Percentiles rank a stretch among this genome's conserved stretches.
Conservation (phyloP, 2,797 vertebrate species). For the Melanotaenia trifasciata region DNA sequence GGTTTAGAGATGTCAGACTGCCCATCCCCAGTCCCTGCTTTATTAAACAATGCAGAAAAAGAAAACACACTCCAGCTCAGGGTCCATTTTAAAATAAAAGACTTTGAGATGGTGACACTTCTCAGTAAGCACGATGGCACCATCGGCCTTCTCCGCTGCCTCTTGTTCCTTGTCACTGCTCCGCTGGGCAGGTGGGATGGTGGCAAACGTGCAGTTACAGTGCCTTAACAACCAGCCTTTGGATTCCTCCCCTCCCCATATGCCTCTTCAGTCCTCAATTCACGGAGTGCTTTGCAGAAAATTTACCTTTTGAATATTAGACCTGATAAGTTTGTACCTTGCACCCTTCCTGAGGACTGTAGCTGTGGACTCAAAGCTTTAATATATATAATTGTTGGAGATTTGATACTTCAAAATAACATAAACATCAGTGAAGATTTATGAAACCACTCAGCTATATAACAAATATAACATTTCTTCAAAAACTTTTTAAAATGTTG, state of each 20-base stretch:
- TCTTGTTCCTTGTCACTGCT: constrained; percentile 20
- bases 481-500: too few species aligned
- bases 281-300: constrained; percentile 28
- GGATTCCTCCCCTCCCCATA: constrained; percentile 15
- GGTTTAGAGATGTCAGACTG: constrained; percentile 44
- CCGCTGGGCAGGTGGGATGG: constrained; percentile 15
- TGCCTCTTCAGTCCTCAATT: constrained; percentile 6
- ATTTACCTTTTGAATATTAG: constrained; percentile 5
- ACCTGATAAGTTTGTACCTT: constrained; percentile 7
- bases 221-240: constrained; percentile 68
- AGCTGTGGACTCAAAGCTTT: background rate
- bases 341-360: background rate
- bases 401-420: background rate
- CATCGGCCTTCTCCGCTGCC: constrained; percentile 36
- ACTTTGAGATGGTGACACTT: constrained; percentile 57
- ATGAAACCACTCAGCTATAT: background rate
- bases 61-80: constrained; percentile 62
- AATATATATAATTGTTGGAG: background rate
- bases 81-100: constrained; percentile 69
- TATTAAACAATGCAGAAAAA: constrained; percentile 55
- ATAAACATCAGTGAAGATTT: background rate
- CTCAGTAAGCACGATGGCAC: constrained; percentile 20
- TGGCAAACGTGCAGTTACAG: constrained; percentile 52
- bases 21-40: constrained; percentile 32
- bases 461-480: background rate